Percentiles rank a stretch among this genome's conserved stretches.
These are phyloP conservation scores for Dinothrombium tinctorium DNA, from an alignment of 1,140 invertebrate genomes.

Conservation along the genomic window DNA sequence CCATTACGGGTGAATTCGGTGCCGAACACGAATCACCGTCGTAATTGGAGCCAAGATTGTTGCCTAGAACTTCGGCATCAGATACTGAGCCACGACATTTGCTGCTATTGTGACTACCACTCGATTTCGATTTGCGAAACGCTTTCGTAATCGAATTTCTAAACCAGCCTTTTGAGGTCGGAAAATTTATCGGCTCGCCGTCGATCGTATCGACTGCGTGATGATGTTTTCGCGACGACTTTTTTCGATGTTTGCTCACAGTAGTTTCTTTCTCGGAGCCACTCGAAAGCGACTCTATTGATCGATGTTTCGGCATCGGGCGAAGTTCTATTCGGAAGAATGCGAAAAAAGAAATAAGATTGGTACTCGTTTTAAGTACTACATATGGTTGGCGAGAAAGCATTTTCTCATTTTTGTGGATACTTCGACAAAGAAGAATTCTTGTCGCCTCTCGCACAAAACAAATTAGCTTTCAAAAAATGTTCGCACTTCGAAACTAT, in stretches of 20 bases:
- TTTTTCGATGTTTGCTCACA: not conserved
- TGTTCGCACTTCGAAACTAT: not conserved
- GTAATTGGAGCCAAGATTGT: not conserved
- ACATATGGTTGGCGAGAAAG: not conserved
- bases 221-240: no score
- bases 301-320: not conserved
- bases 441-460: no score
- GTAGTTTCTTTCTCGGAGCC: not conserved
- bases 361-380: not conserved
- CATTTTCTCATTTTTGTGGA: no score
- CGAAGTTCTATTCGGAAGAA: not conserved
- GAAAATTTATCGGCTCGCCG: not conserved
- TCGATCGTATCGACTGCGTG: not conserved
- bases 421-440: not conserved
- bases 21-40: not conserved
- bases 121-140: constrained; percentile 27
- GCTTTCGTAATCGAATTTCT: constrained; percentile 90
- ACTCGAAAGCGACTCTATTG: constrained; percentile 1
- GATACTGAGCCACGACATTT: not conserved
- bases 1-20: not conserved
- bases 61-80: not conserved
- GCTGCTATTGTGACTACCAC: not conserved
- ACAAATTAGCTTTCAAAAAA: no score
- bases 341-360: not conserved
- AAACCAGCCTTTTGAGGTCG: constrained; percentile 29